Percentiles rank a stretch among this genome's conserved stretches.
These are phyloP conservation scores for Drosophila pseudotalamancana DNA, from an alignment of 2,888 invertebrate species.

Conservation along the genomic window DNA sequence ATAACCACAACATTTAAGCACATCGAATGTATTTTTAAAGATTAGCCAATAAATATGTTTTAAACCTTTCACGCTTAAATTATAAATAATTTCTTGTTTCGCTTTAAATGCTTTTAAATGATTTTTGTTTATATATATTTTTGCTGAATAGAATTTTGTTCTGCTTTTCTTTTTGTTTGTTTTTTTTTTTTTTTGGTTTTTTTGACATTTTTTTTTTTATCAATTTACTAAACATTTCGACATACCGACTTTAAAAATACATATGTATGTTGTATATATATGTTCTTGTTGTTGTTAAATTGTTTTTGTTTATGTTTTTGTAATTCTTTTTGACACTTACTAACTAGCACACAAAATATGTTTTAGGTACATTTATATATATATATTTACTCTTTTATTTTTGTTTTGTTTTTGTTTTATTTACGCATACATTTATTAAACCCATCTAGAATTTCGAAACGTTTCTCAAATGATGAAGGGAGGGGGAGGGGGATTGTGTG, in stretches of 20 bases:
- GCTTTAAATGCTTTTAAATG: constrained; percentile 47
- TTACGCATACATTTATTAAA: constrained; percentile 71
- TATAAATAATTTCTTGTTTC: constrained; percentile 48
- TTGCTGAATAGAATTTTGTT: constrained; percentile 43
- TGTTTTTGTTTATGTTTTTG: constrained; percentile 34
- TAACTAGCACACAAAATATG: constrained; percentile 83
- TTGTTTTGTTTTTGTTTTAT: constrained; percentile 53
- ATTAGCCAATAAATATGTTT: constrained; percentile 60
- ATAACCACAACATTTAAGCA: constrained; percentile 76
- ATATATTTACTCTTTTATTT: constrained; percentile 55
- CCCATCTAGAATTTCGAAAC: constrained; percentile 57
- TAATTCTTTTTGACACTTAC: constrained; percentile 80
- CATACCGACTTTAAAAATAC: constrained; percentile 64
- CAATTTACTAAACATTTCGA: constrained; percentile 68
- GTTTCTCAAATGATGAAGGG: constrained; percentile 44
- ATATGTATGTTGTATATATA: constrained; percentile 54
- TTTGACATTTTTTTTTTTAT: too few species aligned
- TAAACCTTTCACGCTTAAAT: constrained; percentile 45
- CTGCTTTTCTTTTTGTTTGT: constrained; percentile 13
- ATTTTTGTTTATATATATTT: constrained; percentile 26
- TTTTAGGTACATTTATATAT: constrained; percentile 83
- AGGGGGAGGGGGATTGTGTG: constrained; percentile 27
- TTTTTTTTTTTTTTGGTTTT: too few species aligned
- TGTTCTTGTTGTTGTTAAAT: constrained; percentile 42
- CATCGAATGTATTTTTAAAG: constrained; percentile 64